These are phyloP conservation scores for Carduelis carduelis DNA, from an alignment of 2,797 vertebrate species.

Conservation along the genomic window DNA sequence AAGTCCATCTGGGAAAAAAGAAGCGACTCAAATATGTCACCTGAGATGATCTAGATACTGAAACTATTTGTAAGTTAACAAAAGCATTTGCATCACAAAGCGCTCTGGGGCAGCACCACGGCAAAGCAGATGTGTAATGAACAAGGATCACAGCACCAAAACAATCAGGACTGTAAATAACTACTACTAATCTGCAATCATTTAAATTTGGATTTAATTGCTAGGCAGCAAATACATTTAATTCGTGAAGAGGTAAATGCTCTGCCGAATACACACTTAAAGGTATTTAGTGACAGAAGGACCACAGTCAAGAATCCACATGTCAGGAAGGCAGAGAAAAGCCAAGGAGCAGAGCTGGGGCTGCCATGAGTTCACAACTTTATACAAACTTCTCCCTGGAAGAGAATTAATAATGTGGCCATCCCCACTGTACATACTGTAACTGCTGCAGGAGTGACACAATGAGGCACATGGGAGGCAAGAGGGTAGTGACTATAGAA, in stretches of 20 bases:
- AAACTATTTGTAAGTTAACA: constrained; percentile 66
- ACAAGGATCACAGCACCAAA: constrained; percentile 68
- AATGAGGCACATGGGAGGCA: constrained; percentile 34
- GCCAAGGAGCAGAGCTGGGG: neutral
- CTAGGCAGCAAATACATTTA: constrained; percentile 62
- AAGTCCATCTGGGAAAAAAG: constrained; percentile 69
- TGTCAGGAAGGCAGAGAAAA: constrained; percentile 11
- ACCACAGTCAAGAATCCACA: neutral
- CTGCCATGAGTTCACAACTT: constrained; percentile 11
- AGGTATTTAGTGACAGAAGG: constrained; percentile 19
- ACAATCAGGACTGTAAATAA: constrained; percentile 70
- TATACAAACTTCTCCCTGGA: constrained; percentile 34
- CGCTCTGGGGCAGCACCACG: constrained; percentile 48
- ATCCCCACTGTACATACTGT: constrained; percentile 51
- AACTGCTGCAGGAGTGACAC: constrained; percentile 31
- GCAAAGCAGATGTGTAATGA: constrained; percentile 68
- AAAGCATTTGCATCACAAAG: constrained; percentile 72
- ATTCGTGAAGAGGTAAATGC: constrained; percentile 46
- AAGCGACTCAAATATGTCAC: constrained; percentile 71
- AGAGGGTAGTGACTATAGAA: constrained; percentile 21
- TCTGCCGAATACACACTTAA: constrained; percentile 13
- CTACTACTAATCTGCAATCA: constrained; percentile 63
- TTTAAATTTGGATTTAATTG: constrained; percentile 69
- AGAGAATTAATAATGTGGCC: constrained; percentile 1
- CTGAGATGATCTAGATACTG: constrained; percentile 72